Evolutionary conservation across 2,113 vertebrate species (phyloP), one percentile per base, ranked within the genome.

Genomic region (Amblyornis subalaris): DNA sequence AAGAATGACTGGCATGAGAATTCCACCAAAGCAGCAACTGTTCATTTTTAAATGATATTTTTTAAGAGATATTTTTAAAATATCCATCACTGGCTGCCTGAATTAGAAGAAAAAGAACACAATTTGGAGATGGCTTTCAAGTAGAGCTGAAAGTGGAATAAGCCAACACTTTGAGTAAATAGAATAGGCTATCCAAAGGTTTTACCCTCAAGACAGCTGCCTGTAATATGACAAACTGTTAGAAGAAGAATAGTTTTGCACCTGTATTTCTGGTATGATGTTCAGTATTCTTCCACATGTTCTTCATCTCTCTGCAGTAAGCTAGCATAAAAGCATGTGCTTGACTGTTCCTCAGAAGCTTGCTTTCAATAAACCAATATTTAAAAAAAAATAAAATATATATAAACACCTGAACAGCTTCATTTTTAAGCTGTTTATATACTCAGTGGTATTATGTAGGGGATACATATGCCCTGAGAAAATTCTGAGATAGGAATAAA

Each of bases 231-330:
- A 61, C 20, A 75, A 73, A 65, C 20, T 69, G 14, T 40, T 45
- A 19, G 24, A 74, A 57, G 38, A 58, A 29, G 6, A 69, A 35
- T 29, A 58, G 11, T 13, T 92, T 83, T 72, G 7, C 9, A 45
- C 5, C 33, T 50, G 0, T 25, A 12, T 65, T 58, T 88, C 45
- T 29, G 0, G 0, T 33, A 24, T 31, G 9, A 42, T 11, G 3
- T 4, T 78, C 36, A 60, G 8, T 55, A 66, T 40, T 66, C 73
- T 42, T 26, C 21, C 14, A 42, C 6, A 33, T 4, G 17, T 36
- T 93, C 62, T 77, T 81, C 16, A 23, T 47, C 21, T 75, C 14
- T 88, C 11, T 60, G 29, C 15, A 60, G 44, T 67, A 54, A 35
- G 1, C 7, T n/a, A 38, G 7, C 5, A 29, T 35, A 50, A 91